phyloP scores from a whole-genome alignment of 2,113 vertebrate genomes.

The Varanus salvator region DNA sequence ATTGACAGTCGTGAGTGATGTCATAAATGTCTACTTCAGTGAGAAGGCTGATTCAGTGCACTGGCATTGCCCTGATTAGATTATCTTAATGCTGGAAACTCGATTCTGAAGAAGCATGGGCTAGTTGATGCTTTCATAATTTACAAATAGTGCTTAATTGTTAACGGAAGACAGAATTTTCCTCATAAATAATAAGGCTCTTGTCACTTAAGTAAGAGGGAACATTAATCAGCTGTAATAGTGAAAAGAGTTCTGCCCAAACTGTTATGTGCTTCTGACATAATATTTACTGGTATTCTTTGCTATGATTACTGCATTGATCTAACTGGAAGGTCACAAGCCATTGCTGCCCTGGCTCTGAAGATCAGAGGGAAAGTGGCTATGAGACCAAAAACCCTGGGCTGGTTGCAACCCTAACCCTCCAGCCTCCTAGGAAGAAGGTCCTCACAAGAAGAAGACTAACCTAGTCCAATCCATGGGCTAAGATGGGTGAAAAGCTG shows the following conservation, averaged over 20 bases:
- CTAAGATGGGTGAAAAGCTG: too few relatives aligned
- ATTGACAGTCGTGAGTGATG: neutral
- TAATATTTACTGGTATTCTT: neutral
- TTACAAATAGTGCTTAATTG: neutral
- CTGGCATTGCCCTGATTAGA: neutral
- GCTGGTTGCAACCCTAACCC: neutral
- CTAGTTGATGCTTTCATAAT: neutral
- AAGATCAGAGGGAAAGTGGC: neutral
- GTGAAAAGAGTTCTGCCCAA: neutral
- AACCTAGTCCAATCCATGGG: neutral
- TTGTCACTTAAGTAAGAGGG: neutral
- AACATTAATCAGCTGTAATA: neutral
- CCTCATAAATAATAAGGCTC: conserved; percentile 18
- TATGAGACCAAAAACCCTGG: neutral
- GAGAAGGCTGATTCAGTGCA: conserved; percentile 9
- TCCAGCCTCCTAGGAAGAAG: neutral
- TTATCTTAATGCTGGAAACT: conserved; percentile 1
- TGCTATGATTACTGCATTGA: neutral
- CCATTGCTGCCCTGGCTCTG: too few relatives aligned
- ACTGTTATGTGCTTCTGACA: neutral
- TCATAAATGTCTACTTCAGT: neutral
- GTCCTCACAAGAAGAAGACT: neutral
- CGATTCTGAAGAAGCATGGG: neutral
- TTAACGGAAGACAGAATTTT: accelerated
- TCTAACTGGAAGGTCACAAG: neutral